A percentile compares a stretch with the other conserved stretches of the same genome.
phyloP scores from a whole-genome alignment of 2,888 invertebrate species.

The Shargacucullia verbasci region DNA sequence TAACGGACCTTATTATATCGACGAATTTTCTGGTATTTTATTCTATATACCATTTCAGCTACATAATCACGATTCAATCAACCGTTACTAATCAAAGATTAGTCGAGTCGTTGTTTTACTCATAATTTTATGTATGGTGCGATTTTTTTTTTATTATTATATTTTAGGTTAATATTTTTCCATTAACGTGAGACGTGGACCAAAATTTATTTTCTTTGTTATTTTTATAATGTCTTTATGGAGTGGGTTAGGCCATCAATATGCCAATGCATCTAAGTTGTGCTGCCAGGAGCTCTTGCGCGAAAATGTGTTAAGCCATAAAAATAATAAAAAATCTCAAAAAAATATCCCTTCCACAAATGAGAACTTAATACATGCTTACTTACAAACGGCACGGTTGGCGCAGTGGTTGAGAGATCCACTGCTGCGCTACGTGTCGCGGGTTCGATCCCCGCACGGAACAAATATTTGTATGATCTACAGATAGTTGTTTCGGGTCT shows the following conservation, averaged over 20 bases:
- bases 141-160: slow-evolving; percentile 19
- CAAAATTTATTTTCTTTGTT: slow-evolving; percentile 27
- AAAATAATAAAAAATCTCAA: no score
- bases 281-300: no score
- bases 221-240: slow-evolving; percentile 2
- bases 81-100: slow-evolving; percentile 29
- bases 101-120: slow-evolving; percentile 22
- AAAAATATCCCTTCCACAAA: no score
- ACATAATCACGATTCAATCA: not conserved
- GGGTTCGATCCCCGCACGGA: no score
- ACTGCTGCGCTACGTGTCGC: no score
- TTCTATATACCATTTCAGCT: slow-evolving; percentile 9
- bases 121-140: slow-evolving; percentile 37
- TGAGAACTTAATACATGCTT: no score
- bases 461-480: no score
- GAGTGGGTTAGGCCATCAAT: not conserved
- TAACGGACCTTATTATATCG: not conserved
- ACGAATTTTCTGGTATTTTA: not conserved
- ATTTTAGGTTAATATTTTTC: slow-evolving; percentile 14
- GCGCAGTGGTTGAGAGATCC: no score
- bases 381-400: no score
- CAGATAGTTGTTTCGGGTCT: no score
- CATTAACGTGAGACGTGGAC: slow-evolving; percentile 37
- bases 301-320: no score
- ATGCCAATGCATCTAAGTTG: no score